Conservation (phyloP, 2,797 vertebrate species). For the Borostomias antarcticus region DNA sequence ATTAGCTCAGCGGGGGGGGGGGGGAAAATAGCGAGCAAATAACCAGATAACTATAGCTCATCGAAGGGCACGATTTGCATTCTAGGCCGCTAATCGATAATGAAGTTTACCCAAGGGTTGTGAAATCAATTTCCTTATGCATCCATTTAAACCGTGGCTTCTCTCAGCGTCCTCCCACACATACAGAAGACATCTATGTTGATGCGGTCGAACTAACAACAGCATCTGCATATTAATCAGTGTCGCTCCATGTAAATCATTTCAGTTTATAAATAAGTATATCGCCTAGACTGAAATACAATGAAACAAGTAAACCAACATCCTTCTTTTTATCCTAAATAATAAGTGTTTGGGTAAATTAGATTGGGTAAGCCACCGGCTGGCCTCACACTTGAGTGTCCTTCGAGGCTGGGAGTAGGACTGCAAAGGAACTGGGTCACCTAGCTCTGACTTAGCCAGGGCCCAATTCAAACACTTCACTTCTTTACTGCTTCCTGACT, state of each 20-base stretch:
- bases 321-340: too few species aligned
- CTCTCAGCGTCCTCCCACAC: background rate
- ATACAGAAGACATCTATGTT: background rate
- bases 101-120: background rate
- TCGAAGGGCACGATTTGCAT: background rate
- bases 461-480: background rate
- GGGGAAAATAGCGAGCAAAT: background rate
- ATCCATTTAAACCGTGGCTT: background rate
- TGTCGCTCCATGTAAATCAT: background rate
- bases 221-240: conserved; percentile 9
- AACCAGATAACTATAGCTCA: background rate
- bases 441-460: background rate
- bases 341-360: too few species aligned
- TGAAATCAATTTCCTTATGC: background rate
- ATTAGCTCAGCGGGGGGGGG: background rate
- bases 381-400: background rate
- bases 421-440: background rate
- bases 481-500: background rate
- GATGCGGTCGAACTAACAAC: background rate
- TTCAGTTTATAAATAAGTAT: background rate
- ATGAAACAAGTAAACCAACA: too few species aligned
- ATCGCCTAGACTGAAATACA: background rate
- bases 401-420: background rate
- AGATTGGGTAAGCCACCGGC: background rate
- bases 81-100: conserved; percentile 1